Base-by-base conservation (phyloP, 1,140 invertebrate species). In the Linepithema humile region DNA sequence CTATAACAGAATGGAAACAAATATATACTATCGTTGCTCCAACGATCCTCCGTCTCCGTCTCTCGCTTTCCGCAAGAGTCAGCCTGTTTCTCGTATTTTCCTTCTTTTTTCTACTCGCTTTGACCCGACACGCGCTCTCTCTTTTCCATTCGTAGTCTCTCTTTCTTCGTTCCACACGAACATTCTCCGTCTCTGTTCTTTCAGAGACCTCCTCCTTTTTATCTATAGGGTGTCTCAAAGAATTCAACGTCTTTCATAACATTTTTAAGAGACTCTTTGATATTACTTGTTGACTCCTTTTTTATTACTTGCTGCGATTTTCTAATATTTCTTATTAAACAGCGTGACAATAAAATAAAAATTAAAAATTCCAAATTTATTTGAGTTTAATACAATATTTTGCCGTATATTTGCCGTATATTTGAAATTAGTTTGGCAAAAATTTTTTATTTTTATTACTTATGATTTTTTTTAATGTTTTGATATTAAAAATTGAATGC, bases 11-110 rank as follows among this genome's bases (percentile, higher is more conserved):
- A 23, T 80, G 64, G 75, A 80, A 55, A 64, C 57, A 80, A 80
- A 70, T 80, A 70, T 53, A 57, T 26, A 57, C 75, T 80, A 35
- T 70, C 75, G 75, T 80, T 80, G 48, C 64, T 80, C 75, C 64
- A 80, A 80, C 75, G 38, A 80, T 80, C n/a, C 26, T 60, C 64
- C 43, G 10, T 80, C 74, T 67, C 38, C 15, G 45, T 83, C 60
- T 57, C 32, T 69, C 7, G n/a, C 10, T 45, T 55, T 32, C 26
- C 45, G 12, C 48, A 43, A 35, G n/a, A 80, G 48, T 80, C 38
- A 32, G 48, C 6, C 35, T 32, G 75, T 57, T 55, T 26, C 75
- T 70, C 38, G 26, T 38, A 50, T 55, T n/a, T 50, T 57, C 75
- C 17, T 26, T 80, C 75, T 57, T 70, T 77, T 43, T 80, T 40